phyloP scores from a whole-genome alignment of 2,888 invertebrate species.

The Dryococelus australis region DNA sequence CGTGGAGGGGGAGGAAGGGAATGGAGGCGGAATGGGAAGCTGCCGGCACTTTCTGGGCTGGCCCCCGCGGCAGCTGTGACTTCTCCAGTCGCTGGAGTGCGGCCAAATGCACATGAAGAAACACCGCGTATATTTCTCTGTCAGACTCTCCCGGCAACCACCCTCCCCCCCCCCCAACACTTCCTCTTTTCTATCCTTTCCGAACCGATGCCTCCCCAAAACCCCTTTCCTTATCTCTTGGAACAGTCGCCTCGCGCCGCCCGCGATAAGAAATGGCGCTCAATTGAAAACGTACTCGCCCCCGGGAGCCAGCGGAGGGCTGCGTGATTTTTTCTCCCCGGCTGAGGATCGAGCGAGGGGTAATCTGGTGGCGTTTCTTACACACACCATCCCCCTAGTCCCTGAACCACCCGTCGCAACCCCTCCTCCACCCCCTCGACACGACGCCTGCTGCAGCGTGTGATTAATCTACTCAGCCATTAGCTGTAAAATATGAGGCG shows the following conservation, averaged over 20 bases:
- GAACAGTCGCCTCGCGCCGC: neutral
- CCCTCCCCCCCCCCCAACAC: neutral
- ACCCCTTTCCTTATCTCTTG: neutral
- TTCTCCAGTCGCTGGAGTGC: neutral
- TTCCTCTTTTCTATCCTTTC: neutral
- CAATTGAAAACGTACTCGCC: neutral
- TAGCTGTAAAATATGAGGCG: slow-evolving; percentile 11
- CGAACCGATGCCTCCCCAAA: neutral
- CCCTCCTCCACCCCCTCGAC: neutral
- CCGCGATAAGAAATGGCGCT: slow-evolving; percentile 10
- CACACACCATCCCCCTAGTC: neutral
- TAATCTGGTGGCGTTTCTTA: slow-evolving; percentile 8
- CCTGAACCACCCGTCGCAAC: neutral
- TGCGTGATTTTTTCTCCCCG: neutral
- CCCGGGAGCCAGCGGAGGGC: neutral
- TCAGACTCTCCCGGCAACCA: neutral
- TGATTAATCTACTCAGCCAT: slow-evolving; percentile 26
- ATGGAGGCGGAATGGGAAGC: neutral
- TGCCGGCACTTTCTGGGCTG: neutral
- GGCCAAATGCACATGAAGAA: slow-evolving; percentile 26
- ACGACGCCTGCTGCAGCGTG: slow-evolving; percentile 6
- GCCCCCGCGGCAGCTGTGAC: neutral
- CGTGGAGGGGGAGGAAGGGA: neutral
- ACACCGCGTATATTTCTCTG: slow-evolving; percentile 26
- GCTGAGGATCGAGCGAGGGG: neutral